Evolutionary conservation across 2,113 vertebrate genomes (phyloP), one percentile per base, ranked within the genome.

Genomic region (Psilopsiagon aurifrons): DNA sequence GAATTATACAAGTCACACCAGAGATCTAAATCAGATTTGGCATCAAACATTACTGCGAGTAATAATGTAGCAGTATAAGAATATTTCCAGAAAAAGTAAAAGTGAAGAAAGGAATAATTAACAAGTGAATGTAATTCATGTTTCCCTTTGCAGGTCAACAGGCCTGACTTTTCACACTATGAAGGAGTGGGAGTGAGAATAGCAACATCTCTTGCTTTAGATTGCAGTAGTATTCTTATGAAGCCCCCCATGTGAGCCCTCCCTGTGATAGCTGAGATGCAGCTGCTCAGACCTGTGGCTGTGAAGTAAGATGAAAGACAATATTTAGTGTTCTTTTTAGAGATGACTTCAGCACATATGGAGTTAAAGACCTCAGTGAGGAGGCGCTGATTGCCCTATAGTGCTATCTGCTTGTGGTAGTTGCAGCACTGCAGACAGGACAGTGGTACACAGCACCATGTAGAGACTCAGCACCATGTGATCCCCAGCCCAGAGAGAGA

Each of bases 381-480:
- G 39, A 68, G 27, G 55, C 24, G 31, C 16, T 66, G 81, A 18
- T 20, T 33, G 27, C 35, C 6, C 16, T 28, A 9, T 35, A 17
- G 10, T 4, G 4, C 2, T 10, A 2, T 11, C 63, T 86, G 44
- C 57, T 79, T 20, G 4, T 2, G 60, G 43, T 27, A 18, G 37
- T 28, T 52, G 55, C 35, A 83, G 49, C 37, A 7, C 39, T 20
- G 4, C 27, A 71, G 68, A 44, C 2, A 2, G 11, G 12, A 27
- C 4, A 4, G 7, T 7, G 16, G 27, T 25, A 13, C 35, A 47
- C 31, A 35, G 37, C 43, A 31, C 24, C 4, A 0, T 2, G 28
- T 5, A 28, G 17, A 83, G 3, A 11, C 28, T 18, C 68, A 39
- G 28, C 20, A 24, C 3, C 2, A 0, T 3, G 9, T 25, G 4